A percentile compares a stretch with the other conserved stretches of the same genome.
Evolutionary conservation across 2,797 vertebrate genomes (phyloP).

Genomic region (Tenualosa ilisha): DNA sequence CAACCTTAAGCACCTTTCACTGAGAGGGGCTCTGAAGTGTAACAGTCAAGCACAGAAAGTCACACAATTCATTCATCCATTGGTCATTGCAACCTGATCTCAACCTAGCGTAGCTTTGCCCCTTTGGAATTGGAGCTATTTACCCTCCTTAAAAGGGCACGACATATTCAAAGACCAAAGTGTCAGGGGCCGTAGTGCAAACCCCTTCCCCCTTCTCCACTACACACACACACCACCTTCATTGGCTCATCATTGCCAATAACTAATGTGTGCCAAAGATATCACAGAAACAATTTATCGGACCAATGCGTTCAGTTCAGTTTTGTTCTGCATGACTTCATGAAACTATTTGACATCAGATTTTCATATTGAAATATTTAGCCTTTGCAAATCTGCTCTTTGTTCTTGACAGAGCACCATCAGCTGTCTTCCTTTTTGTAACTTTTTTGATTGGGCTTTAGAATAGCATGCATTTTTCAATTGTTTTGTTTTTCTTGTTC

Average conservation of each 20-base stretch:
- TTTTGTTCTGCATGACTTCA: background rate
- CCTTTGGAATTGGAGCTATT: background rate
- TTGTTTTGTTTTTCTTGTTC: too few relatives aligned
- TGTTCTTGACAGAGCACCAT: background rate
- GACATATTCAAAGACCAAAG: background rate
- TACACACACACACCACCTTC: background rate
- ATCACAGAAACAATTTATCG: background rate
- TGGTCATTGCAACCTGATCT: background rate
- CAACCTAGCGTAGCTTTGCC: background rate
- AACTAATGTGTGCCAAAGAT: background rate
- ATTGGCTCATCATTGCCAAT: background rate
- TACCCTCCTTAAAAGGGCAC: background rate
- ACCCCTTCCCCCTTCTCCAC: background rate
- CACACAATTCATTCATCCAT: too few relatives aligned
- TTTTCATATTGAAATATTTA: background rate
- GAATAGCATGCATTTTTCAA: too few relatives aligned
- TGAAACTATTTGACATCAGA: background rate
- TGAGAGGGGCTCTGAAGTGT: background rate
- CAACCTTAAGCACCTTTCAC: constrained; percentile 1
- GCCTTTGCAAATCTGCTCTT: background rate
- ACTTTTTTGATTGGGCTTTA: too few relatives aligned
- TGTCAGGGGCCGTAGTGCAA: background rate
- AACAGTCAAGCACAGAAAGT: background rate
- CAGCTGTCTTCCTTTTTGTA: too few relatives aligned
- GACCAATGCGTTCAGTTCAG: background rate